Percentiles rank a stretch among this genome's conserved stretches.
Evolutionary conservation across 2,797 vertebrate genomes (phyloP).

Genomic region (Oryzias sinensis): DNA sequence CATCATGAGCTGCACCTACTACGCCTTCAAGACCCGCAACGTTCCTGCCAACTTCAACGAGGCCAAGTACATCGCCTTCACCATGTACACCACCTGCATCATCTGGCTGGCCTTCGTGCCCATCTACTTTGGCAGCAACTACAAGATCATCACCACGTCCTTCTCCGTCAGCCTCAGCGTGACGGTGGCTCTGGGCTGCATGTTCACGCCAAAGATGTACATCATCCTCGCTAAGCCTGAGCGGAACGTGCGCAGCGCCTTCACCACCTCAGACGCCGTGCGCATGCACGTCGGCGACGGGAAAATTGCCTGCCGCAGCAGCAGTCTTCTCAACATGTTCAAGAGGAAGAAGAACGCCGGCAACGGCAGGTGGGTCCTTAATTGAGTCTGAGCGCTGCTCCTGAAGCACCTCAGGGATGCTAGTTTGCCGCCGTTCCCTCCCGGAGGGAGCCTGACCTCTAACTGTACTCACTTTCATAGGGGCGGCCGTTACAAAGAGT

Average conservation of each 20-base stretch:
- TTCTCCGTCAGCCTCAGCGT: conserved; percentile 97
- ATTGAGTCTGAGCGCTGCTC: conserved; percentile 66
- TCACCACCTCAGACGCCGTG: conserved; percentile 96
- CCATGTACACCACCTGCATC: conserved; percentile 98
- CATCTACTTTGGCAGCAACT: conserved; percentile 98
- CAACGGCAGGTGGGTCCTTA: conserved; percentile 90
- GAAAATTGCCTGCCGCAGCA: conserved; percentile 92
- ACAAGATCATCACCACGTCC: conserved; percentile 99
- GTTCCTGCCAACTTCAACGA: conserved; percentile 99
- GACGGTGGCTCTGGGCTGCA: conserved; percentile 95
- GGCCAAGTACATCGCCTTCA: conserved; percentile 98
- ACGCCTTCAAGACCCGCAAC: conserved; percentile 98
- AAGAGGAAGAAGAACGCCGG: conserved; percentile 93
- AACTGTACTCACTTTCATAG: conserved; percentile 66
- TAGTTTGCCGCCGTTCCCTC: conserved; percentile 60
- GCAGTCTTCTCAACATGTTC: conserved; percentile 96
- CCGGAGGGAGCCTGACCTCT: conserved; percentile 50
- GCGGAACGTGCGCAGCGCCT: conserved; percentile 95
- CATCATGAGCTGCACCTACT: conserved; percentile 98
- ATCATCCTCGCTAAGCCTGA: conserved; percentile 98
- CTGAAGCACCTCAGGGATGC: conserved; percentile 71
- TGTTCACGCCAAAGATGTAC: conserved; percentile 99
- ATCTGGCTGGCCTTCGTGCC: conserved; percentile 98
- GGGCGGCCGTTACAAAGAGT: conserved; percentile 68
- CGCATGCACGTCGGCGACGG: conserved; percentile 98